Evolutionary conservation across 2,113 vertebrate species (phyloP).

Genomic region (Phrynosoma blainvillii): DNA sequence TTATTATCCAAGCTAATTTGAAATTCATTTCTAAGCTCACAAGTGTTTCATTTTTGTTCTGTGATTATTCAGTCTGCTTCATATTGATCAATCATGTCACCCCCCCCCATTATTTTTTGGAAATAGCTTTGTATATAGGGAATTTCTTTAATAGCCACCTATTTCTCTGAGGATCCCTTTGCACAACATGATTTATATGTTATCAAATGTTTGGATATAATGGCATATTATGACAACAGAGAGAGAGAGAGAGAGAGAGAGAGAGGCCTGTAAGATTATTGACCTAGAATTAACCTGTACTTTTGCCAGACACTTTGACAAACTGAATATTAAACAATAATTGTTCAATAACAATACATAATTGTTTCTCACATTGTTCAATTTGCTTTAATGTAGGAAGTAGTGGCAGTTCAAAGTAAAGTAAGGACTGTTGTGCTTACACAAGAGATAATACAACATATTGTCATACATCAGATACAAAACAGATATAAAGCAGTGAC

Average conservation of each 20-base stretch:
- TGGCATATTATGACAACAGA: background rate
- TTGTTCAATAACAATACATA: background rate
- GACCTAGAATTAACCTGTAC: background rate
- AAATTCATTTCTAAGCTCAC: constrained; percentile 30
- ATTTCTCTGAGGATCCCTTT: background rate
- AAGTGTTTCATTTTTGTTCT: constrained; percentile 33
- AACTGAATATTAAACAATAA: background rate
- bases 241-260: background rate
- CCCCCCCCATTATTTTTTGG: background rate
- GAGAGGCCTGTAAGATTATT: background rate
- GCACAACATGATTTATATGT: background rate
- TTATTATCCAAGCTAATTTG: constrained; percentile 45
- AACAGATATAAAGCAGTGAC: background rate
- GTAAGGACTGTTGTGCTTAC: background rate
- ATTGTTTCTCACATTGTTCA: background rate
- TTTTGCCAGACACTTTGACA: background rate
- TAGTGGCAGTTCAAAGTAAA: background rate
- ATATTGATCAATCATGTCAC: constrained; percentile 17
- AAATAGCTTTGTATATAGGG: background rate
- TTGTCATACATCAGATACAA: background rate
- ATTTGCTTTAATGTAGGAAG: background rate
- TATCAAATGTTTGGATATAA: background rate
- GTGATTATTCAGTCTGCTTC: constrained; percentile 25
- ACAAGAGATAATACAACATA: background rate
- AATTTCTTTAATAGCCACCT: background rate